Percentiles rank a stretch among this genome's conserved stretches.
Evolutionary conservation across 2,113 vertebrate genomes (phyloP).

Genomic region (Sus scrofa): DNA sequence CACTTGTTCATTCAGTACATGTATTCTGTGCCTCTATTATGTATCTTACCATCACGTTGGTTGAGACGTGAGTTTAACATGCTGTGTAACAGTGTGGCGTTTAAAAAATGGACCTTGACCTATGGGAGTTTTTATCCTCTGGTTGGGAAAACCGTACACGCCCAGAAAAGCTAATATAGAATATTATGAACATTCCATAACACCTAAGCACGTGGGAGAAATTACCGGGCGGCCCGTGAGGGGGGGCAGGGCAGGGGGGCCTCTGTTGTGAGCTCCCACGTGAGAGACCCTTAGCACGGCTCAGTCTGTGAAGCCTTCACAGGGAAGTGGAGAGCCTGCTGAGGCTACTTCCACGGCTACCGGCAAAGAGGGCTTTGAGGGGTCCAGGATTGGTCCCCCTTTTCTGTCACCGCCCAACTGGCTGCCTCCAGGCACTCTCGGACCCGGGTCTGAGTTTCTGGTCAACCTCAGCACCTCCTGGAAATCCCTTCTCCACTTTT

Average conservation of each 20-base stretch:
- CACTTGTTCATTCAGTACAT: not conserved
- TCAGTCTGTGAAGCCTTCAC: too few species aligned
- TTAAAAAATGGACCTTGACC: not conserved
- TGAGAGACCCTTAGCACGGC: not conserved
- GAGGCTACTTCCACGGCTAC: not conserved
- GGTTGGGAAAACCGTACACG: not conserved
- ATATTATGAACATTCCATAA: not conserved
- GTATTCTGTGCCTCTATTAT: not conserved
- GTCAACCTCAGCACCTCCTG: not conserved
- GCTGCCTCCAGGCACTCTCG: not conserved
- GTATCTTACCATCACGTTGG: not conserved
- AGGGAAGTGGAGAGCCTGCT: not conserved
- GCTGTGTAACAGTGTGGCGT: not conserved
- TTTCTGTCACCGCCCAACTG: not conserved
- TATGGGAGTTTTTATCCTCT: not conserved
- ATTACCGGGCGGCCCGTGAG: not conserved
- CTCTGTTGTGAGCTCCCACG: fast-evolving
- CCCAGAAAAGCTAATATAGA: not conserved
- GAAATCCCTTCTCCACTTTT: not conserved
- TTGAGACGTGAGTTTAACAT: not conserved
- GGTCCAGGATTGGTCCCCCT: fast-evolving
- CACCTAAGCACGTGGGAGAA: not conserved
- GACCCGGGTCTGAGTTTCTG: not conserved
- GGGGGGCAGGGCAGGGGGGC: too few species aligned
- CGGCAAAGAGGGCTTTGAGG: not conserved